These are phyloP conservation scores for Silurus glanis DNA, from an alignment of 2,113 vertebrate species.

Conservation along the genomic window DNA sequence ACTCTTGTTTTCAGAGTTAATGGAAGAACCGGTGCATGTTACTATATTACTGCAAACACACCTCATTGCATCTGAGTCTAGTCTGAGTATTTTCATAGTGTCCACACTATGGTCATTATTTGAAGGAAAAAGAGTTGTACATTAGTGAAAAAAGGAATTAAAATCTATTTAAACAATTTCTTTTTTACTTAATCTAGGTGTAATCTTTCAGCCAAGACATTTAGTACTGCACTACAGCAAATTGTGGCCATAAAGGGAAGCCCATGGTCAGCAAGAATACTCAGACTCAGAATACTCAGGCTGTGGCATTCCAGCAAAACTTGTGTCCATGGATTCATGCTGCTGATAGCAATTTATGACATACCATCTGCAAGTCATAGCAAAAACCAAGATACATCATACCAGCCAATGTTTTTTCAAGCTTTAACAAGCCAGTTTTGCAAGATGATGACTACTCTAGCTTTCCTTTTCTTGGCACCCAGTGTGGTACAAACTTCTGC, in stretches of 20 bases:
- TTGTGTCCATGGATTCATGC: not conserved
- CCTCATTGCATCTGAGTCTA: not conserved
- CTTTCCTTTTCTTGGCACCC: not conserved
- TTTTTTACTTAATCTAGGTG: not conserved
- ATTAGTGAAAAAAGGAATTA: not conserved
- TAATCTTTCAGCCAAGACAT: not conserved
- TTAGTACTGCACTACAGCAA: not conserved
- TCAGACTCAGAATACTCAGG: not conserved
- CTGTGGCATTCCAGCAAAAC: not conserved
- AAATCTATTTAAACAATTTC: not conserved
- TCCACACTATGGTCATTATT: not conserved
- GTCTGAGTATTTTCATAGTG: not conserved
- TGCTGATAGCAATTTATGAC: not conserved
- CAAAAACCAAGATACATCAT: not conserved
- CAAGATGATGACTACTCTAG: not conserved
- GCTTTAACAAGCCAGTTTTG: not conserved
- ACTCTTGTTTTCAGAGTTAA: slow-evolving; percentile 25
- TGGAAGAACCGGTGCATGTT: slow-evolving; percentile 17
- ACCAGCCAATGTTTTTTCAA: not conserved
- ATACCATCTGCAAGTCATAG: not conserved
- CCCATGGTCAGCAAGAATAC: not conserved
- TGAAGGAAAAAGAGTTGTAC: not conserved
- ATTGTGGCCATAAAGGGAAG: not conserved
- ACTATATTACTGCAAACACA: slow-evolving; percentile 18
- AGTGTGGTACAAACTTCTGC: not conserved